Percentiles rank a stretch among this genome's conserved stretches.
Evolutionary conservation across 2,113 vertebrate species (phyloP).

Genomic region (Vidua chalybeata): DNA sequence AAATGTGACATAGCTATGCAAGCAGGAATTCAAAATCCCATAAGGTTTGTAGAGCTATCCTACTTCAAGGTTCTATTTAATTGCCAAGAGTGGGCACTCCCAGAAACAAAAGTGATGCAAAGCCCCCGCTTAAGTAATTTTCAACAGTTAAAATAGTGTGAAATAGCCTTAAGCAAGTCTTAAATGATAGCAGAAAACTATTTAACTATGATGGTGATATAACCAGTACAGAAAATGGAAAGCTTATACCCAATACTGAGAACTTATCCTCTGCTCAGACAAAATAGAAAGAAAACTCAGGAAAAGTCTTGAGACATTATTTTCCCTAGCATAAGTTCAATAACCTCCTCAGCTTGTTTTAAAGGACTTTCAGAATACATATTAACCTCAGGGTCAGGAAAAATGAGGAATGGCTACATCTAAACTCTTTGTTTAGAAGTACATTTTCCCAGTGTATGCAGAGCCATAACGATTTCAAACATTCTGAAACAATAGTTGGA

Average conservation of each 20-base stretch:
- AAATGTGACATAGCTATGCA: background rate
- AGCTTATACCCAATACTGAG: background rate
- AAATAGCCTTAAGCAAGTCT: background rate
- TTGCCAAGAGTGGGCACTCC: background rate
- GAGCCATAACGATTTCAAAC: background rate
- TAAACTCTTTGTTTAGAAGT: background rate
- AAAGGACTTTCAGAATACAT: background rate
- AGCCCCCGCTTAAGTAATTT: background rate
- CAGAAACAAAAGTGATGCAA: conserved; percentile 21
- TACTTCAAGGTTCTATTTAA: background rate
- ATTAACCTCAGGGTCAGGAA: background rate
- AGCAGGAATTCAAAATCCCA: background rate
- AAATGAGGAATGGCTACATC: background rate
- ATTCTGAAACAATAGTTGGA: background rate
- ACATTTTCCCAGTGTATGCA: background rate
- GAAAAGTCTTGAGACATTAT: background rate
- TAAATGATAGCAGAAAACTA: background rate
- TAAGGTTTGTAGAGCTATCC: background rate
- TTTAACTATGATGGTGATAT: background rate
- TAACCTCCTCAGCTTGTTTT: background rate
- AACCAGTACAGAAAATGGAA: background rate
- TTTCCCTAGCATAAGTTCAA: background rate
- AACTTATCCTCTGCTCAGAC: background rate
- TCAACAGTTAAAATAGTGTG: background rate
- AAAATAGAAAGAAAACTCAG: background rate